A percentile compares a stretch with the other conserved stretches of the same genome.
Conservation (phyloP, 2,888 invertebrate genomes). For the Rhimphoctona megacephalus region DNA sequence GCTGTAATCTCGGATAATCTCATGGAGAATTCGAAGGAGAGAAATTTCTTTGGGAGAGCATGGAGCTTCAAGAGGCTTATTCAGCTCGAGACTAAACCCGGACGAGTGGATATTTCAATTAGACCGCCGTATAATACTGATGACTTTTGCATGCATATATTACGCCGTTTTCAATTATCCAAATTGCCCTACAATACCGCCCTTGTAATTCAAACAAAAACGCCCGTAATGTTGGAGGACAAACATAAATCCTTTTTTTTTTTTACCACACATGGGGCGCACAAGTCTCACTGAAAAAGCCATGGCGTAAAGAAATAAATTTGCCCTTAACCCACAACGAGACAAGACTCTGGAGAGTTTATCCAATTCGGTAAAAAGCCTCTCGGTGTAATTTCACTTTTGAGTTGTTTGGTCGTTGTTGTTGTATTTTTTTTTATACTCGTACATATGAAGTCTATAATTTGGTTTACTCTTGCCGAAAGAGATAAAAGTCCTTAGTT, state of each 20-base stretch:
- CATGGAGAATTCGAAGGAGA: slow-evolving; percentile 67
- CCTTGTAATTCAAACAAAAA: background rate
- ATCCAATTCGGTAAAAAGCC: slow-evolving; percentile 47
- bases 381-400: slow-evolving; percentile 32
- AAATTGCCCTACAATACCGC: slow-evolving; percentile 5
- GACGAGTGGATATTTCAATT: slow-evolving; percentile 42
- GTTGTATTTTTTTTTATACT: background rate
- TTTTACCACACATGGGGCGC: background rate
- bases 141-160: slow-evolving; percentile 26
- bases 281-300: background rate
- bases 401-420: slow-evolving; percentile 15
- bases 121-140: slow-evolving; percentile 19
- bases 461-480: background rate
- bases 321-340: slow-evolving; percentile 1
- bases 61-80: slow-evolving; percentile 57
- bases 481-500: slow-evolving; percentile 16
- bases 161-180: slow-evolving; percentile 13
- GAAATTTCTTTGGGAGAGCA: slow-evolving; percentile 24
- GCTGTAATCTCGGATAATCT: slow-evolving; percentile 79
- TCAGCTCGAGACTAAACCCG: slow-evolving; percentile 33
- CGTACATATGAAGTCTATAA: slow-evolving; percentile 1
- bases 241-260: background rate
- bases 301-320: slow-evolving; percentile 6
- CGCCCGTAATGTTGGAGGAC: background rate
- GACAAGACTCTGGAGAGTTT: slow-evolving; percentile 2